These are phyloP conservation scores for Siniperca obscura DNA, from an alignment of 2,797 vertebrate genomes.

Conservation along the genomic window DNA sequence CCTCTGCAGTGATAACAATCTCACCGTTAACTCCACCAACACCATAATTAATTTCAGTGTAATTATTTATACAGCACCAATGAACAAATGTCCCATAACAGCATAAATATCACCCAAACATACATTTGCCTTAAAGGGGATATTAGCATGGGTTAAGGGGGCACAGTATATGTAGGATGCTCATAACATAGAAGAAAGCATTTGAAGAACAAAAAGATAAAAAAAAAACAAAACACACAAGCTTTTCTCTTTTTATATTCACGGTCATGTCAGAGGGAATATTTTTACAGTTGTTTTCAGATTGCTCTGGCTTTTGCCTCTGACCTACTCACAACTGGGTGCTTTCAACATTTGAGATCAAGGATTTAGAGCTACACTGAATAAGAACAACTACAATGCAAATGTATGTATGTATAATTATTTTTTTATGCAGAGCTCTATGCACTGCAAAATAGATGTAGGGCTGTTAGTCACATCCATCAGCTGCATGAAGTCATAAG, in stretches of 20 bases:
- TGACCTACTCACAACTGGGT: not conserved
- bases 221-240: not conserved
- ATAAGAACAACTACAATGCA: not conserved
- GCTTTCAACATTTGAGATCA: slow-evolving; percentile 17
- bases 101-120: not conserved
- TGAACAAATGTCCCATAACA: not conserved
- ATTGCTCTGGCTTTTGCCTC: not conserved
- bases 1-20: not conserved
- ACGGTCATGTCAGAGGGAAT: slow-evolving; percentile 17
- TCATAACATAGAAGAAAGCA: not conserved
- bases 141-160: not conserved
- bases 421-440: not conserved
- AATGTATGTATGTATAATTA: not conserved
- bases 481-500: slow-evolving; percentile 30
- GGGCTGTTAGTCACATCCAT: slow-evolving; percentile 18
- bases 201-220: not conserved
- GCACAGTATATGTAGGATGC: not conserved
- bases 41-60: not conserved
- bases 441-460: not conserved
- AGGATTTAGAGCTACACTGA: not conserved
- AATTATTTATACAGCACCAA: too few species aligned
- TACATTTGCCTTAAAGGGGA: not conserved
- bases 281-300: slow-evolving; percentile 5
- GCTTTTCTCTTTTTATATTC: slow-evolving; percentile 13
- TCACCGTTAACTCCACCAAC: not conserved